Base-by-base conservation (phyloP, 2,888 invertebrate species). In the Craniophora ligustri region DNA sequence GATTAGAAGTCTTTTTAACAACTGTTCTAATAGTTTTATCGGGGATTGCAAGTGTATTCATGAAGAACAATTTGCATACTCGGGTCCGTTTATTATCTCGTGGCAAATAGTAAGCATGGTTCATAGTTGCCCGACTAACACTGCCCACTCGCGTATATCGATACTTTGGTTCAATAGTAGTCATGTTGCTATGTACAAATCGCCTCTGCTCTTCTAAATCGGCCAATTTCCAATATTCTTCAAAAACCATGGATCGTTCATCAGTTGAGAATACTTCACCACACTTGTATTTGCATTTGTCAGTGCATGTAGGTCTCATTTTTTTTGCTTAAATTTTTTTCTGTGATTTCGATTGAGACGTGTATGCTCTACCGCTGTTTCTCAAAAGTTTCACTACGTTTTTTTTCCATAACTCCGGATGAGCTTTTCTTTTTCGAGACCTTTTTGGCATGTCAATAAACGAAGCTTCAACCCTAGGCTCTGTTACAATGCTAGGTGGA, bases 181-280 rank as follows among this genome's bases (percentile, higher is more conserved):
- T 39, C 26, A 45, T 32, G 31, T 45, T 21, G 35, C 36, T 35
- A 40, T 41, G 30, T 40, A 46, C 46, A 35, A 41, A 46, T 47
- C 41, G 46, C 41, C 47, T 40, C 41, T 47, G 48, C 48, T 40
- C 40, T 15, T 40, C 39, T 48, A 48, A 40, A 40, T 40, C 48
- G 3, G 21, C 42, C 49, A 42, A 30, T 15, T 41, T 36, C 49
- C 49, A 42, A 36, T 30, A 21, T 44, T 16, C 13, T 38, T 38
- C 38, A 51, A 44, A 51, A 44, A 51, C 32, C 11, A 44, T 51
- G 42, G 16, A 44, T 19, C 44, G 44, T 42, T 14, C 38, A 31
- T 18, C 38, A 42, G 26, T 39, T 39, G 18, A 39, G 44, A 23
- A 34, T 48, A 19, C 41, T 40, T 28, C 28, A 48, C n/a, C n/a